Conservation (phyloP, 2,888 invertebrate species). For the Cephus runcator region DNA sequence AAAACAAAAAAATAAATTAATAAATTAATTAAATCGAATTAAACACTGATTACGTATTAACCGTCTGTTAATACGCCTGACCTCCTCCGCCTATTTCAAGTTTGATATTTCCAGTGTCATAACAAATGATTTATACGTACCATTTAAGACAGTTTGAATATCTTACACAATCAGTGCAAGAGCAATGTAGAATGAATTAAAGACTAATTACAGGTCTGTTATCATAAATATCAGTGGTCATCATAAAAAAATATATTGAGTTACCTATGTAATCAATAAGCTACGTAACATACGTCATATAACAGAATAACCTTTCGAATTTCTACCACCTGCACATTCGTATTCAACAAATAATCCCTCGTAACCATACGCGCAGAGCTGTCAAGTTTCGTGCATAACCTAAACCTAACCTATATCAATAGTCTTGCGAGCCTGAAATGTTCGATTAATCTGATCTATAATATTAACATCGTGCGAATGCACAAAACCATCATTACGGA, state of each 20-base stretch:
- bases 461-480: not conserved
- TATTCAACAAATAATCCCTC: not conserved
- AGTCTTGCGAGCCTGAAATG: not conserved
- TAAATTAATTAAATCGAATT: not conserved
- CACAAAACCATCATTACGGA: not conserved
- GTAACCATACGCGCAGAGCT: not conserved
- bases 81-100: not conserved
- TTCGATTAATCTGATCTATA: not conserved
- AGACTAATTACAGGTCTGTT: not conserved
- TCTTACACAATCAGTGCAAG: not conserved
- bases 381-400: not conserved
- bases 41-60: not conserved
- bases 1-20: not conserved
- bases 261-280: not conserved
- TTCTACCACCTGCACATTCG: not conserved
- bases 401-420: not conserved
- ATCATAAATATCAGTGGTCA: not conserved
- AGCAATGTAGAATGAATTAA: not conserved
- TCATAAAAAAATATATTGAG: not conserved
- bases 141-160: not conserved
- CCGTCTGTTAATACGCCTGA: not conserved
- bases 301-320: not conserved
- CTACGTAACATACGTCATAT: not conserved
- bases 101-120: not conserved
- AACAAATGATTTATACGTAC: not conserved